Conservation (phyloP, 1,140 invertebrate species). For the Pristionchus pacificus region DNA sequence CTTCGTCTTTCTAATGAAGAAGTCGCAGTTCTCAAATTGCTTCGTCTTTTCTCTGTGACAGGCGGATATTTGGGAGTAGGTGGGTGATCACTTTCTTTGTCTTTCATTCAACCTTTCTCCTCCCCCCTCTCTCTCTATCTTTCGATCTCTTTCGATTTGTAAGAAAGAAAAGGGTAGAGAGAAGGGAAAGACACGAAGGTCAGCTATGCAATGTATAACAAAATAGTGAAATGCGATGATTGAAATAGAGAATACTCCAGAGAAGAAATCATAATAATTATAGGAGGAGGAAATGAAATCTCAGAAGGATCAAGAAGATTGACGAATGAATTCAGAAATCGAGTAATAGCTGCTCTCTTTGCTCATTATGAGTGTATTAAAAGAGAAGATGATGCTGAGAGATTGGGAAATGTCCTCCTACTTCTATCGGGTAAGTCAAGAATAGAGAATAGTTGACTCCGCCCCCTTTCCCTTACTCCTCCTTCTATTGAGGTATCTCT, state of each 20-base stretch:
- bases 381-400: constrained; percentile 45
- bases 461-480: constrained; percentile 3
- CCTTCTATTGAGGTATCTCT: constrained; percentile 43
- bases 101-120: neutral
- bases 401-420: constrained; percentile 6
- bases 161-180: no score
- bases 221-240: neutral
- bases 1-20: constrained; percentile 53
- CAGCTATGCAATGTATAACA: neutral
- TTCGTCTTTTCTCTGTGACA: constrained; percentile 51
- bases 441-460: constrained; percentile 50
- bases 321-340: constrained; percentile 43
- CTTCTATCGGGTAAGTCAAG: neutral
- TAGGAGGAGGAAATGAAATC: constrained; percentile 15
- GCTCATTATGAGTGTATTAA: constrained; percentile 45
- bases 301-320: constrained; percentile 38
- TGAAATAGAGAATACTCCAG: no score
- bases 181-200: no score
- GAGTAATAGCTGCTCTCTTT: constrained; percentile 45
- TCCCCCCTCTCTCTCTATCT: constrained; percentile 1
- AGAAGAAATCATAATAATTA: neutral
- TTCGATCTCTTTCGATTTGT: no score
- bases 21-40: constrained; percentile 52
- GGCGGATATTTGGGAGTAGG: constrained; percentile 20
- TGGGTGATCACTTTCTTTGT: neutral